Conservation (phyloP, 2,797 vertebrate species). For the Gobio occitaniae region DNA sequence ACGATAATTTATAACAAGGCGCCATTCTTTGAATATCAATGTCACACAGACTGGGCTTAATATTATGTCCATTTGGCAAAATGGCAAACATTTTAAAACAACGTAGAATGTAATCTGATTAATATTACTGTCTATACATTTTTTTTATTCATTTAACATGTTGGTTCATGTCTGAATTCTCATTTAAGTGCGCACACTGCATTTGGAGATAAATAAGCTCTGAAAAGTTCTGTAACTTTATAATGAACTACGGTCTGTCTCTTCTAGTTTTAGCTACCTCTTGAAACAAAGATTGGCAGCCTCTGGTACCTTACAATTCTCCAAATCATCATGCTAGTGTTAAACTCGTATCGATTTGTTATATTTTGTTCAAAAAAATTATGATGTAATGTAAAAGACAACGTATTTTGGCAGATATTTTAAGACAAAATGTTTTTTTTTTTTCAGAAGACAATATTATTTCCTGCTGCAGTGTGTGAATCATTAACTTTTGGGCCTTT, state of each 20-base stretch:
- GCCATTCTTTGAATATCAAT: not conserved
- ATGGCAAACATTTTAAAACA: not conserved
- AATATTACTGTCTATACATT: not conserved
- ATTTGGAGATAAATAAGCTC: constrained; percentile 53
- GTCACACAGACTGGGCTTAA: not conserved
- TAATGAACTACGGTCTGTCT: not conserved
- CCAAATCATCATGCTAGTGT: not conserved
- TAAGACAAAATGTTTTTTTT: not conserved
- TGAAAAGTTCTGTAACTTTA: not conserved
- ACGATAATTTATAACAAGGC: not conserved
- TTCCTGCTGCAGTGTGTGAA: constrained; percentile 60
- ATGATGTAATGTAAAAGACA: not conserved
- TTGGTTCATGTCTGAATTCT: constrained; percentile 62
- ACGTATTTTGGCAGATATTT: not conserved
- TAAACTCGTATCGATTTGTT: not conserved
- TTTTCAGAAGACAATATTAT: constrained; percentile 11
- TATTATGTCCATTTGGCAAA: not conserved
- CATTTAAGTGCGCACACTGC: constrained; percentile 56
- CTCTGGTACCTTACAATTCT: not conserved
- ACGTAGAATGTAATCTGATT: constrained; percentile 19
- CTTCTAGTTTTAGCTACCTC: not conserved
- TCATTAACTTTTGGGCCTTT: constrained; percentile 20
- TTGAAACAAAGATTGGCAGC: not conserved
- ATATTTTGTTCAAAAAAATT: not conserved
- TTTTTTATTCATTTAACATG: constrained; percentile 19